phyloP scores from a whole-genome alignment of 2,113 vertebrate genomes.

The Thermophis baileyi region DNA sequence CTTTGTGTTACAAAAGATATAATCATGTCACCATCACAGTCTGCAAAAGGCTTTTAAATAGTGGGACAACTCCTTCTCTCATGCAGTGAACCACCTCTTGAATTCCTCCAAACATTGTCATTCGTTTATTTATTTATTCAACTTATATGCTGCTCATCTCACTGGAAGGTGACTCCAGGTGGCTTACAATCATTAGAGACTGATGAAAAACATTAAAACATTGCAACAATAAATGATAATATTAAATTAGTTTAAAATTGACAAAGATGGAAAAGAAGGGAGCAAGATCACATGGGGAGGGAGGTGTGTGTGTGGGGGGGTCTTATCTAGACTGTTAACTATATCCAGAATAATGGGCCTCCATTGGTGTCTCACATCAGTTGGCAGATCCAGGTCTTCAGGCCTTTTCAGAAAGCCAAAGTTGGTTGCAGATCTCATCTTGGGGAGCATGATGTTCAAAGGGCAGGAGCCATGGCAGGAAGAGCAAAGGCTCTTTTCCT shows the following conservation, averaged over 20 bases:
- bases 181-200: neutral
- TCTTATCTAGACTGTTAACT: neutral
- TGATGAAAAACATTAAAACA: neutral
- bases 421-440: neutral
- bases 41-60: neutral
- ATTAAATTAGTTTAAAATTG: neutral
- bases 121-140: neutral
- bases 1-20: neutral
- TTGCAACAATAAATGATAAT: neutral
- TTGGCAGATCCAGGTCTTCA: neutral
- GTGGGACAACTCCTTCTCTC: neutral
- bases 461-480: neutral
- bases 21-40: neutral
- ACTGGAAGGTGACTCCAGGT: neutral
- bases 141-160: neutral
- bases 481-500: neutral
- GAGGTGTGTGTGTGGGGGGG: neutral
- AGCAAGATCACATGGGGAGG: neutral
- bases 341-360: neutral
- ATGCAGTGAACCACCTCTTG: neutral
- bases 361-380: neutral
- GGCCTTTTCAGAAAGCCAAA: neutral
- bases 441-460: neutral
- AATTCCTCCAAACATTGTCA: neutral
- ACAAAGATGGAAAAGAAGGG: neutral